A percentile compares a stretch with the other conserved stretches of the same genome.
Conservation (phyloP, 2,888 invertebrate genomes). For the Hyposoter didymator region DNA sequence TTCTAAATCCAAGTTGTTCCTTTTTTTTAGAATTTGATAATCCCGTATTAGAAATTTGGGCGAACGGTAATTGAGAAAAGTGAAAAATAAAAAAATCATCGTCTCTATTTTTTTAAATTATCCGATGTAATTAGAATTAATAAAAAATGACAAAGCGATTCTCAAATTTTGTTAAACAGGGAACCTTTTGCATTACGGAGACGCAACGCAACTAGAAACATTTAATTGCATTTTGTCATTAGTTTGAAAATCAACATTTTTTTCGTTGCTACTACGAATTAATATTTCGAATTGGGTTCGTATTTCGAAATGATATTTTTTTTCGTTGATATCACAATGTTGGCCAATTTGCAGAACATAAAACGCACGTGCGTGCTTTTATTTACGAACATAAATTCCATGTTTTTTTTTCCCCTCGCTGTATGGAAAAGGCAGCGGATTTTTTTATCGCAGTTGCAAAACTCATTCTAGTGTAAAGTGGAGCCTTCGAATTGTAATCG, state of each 20-base stretch:
- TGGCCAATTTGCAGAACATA: neutral
- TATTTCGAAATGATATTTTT: neutral
- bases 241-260: neutral
- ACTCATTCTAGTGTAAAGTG: slow-evolving; percentile 24
- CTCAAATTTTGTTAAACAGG: too few relatives aligned
- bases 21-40: neutral
- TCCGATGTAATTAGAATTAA: neutral
- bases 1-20: too few relatives aligned
- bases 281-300: neutral
- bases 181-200: too few relatives aligned
- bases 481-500: neutral
- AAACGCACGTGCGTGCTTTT: neutral
- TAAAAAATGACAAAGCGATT: neutral
- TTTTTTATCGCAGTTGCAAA: slow-evolving; percentile 30
- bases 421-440: neutral
- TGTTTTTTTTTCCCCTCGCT: slow-evolving; percentile 4
- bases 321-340: neutral
- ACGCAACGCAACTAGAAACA: too few relatives aligned
- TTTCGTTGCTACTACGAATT: neutral
- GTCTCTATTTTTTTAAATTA: neutral
- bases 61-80: neutral
- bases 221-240: neutral
- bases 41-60: neutral
- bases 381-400: neutral
- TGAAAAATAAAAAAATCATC: neutral